Conservation (phyloP, 92 coral and sea anemone genomes). For the Blastomussa wellsi region DNA sequence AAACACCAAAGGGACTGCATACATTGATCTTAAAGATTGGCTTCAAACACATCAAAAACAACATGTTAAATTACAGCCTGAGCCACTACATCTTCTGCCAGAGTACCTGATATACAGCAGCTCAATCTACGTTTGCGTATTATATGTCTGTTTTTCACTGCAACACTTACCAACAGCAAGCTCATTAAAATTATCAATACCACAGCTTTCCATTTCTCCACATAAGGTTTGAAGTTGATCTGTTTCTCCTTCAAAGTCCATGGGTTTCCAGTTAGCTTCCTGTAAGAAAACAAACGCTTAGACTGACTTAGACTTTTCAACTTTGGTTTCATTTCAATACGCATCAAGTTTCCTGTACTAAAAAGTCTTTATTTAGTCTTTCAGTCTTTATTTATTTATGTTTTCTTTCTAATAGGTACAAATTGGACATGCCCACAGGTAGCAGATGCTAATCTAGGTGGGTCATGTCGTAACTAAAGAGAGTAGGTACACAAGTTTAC, state of each 20-base stretch:
- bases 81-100: neutral
- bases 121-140: neutral
- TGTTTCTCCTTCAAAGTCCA: conserved; percentile 52
- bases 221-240: conserved; percentile 77
- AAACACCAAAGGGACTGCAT: neutral
- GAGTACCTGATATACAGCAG: neutral
- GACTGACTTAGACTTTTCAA: neutral
- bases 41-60: neutral
- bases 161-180: conserved; percentile 58
- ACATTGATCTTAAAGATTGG: too few species aligned
- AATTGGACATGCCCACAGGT: too few species aligned
- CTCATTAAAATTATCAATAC: conserved; percentile 65
- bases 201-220: conserved; percentile 96
- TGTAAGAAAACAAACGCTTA: conserved; percentile 10
- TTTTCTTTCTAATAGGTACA: too few species aligned
- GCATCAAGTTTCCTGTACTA: neutral
- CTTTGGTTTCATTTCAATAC: too few species aligned
- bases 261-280: conserved; percentile 83
- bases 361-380: too few species aligned
- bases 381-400: too few species aligned
- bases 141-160: neutral
- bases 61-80: neutral
- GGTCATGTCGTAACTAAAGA: too few species aligned
- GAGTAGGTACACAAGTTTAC: too few species aligned
- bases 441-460: too few species aligned